Conservation (phyloP, 2,797 vertebrate genomes). For the Sebastes nivosus region DNA sequence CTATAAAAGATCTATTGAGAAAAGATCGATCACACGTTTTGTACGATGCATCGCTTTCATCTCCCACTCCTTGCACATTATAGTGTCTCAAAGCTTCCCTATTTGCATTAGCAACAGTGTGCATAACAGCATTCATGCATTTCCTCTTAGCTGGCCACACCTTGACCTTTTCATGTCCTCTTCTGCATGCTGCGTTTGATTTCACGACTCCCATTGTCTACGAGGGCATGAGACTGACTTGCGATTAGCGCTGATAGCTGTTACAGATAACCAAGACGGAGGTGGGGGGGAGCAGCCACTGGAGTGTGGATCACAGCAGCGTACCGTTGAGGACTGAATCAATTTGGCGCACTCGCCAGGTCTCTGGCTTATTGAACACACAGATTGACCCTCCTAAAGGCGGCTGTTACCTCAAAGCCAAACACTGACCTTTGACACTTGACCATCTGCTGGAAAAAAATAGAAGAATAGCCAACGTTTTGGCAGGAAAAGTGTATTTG, state of each 20-base stretch:
- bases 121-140: background rate
- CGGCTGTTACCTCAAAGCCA: constrained; percentile 43
- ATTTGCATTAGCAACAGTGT: background rate
- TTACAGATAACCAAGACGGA: constrained; percentile 26
- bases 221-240: background rate
- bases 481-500: constrained; percentile 18
- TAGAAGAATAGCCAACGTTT: background rate
- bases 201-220: background rate
- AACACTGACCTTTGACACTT: constrained; percentile 58
- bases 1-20: background rate
- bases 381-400: constrained; percentile 65
- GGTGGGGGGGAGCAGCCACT: background rate
- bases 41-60: background rate
- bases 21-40: background rate
- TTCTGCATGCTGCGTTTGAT: constrained; percentile 2
- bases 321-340: constrained; percentile 43
- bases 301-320: constrained; percentile 37
- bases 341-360: constrained; percentile 52
- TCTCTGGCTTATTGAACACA: constrained; percentile 58
- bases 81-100: background rate
- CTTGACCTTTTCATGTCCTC: background rate
- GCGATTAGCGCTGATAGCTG: constrained; percentile 26
- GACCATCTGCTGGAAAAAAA: constrained; percentile 55
- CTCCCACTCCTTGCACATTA: background rate
- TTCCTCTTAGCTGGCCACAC: background rate